Evolutionary conservation across 2,888 invertebrate species (phyloP), one percentile per base, ranked within the genome.

Genomic region (Hirtodrosophila histrioides): DNA sequence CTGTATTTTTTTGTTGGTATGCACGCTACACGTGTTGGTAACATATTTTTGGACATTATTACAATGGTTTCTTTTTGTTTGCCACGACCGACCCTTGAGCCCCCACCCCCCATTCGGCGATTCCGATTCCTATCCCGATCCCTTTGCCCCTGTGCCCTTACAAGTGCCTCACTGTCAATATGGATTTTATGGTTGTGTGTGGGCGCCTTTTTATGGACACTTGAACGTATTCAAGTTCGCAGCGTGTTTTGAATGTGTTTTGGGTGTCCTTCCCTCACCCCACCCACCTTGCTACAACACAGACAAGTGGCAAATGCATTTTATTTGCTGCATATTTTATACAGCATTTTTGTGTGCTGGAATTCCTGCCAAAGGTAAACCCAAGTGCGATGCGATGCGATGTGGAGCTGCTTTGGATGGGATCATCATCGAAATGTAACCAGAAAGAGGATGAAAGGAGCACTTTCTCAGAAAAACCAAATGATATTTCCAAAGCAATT

Each of bases 11-110:
- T 58, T 61, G 17, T 53, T 46, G 46, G 45, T 51, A 50, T 75
- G 71, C 71, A 50, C 48, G 78, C 78, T 86, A 75, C 84, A 84
- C 84, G 85, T 84, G 85, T 84, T 79, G 79, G 84, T 62, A 86
- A 84, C 85, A 86, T 86, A 82, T 84, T 84, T 84, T 84, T 84
- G 81, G 84, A 81, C 77, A 84, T 84, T 86, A 83, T 83, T 84
- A 86, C 86, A 86, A 81, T 84, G 84, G 66, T 70, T 70, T 65
- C 64, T 57, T 69, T 80, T 70, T 71, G 67, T 60, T 44, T 49
- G 58, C 54, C 35, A 41, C 50, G 51, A 46, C 48, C 50, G 51
- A 46, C 48, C 55, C 54, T 31, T 41, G 56, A 44, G 49, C 37
- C 49, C 12, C 27, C 6, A 24, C 35, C 11, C 3, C 39, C 23